phyloP scores from a whole-genome alignment of 2,113 vertebrate species.

The Phasianus colchicus region DNA sequence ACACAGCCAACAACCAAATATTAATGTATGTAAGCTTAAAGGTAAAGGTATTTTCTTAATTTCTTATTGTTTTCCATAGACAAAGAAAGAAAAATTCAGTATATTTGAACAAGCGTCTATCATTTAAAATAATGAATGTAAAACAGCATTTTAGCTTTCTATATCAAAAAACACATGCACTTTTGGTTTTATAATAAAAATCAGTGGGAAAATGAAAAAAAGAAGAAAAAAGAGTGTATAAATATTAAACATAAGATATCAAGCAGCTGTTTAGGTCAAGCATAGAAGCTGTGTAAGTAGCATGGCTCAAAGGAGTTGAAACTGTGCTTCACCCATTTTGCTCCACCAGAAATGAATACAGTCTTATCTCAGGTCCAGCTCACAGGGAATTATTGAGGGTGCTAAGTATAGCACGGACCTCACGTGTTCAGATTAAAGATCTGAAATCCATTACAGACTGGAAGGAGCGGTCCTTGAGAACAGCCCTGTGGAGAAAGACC shows the following conservation, averaged over 20 bases:
- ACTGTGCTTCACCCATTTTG: neutral
- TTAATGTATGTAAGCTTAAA: neutral
- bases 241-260: neutral
- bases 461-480: too few species aligned
- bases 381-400: neutral
- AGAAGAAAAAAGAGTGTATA: neutral
- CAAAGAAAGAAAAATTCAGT: neutral
- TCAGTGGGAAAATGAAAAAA: neutral
- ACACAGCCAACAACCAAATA: neutral
- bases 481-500: too few species aligned
- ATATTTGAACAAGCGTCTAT: neutral
- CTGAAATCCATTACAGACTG: neutral
- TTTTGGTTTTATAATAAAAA: neutral
- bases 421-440: neutral
- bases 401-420: neutral
- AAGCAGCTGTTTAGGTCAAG: neutral
- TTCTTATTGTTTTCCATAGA: constrained; percentile 22
- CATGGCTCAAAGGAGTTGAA: neutral
- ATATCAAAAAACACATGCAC: constrained; percentile 3
- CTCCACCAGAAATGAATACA: neutral
- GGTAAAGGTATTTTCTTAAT: neutral
- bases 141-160: constrained; percentile 6
- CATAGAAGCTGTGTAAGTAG: neutral
- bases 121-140: neutral
- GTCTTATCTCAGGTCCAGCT: neutral